phyloP scores from a whole-genome alignment of 2,113 vertebrate species.

The Stegastes partitus region DNA sequence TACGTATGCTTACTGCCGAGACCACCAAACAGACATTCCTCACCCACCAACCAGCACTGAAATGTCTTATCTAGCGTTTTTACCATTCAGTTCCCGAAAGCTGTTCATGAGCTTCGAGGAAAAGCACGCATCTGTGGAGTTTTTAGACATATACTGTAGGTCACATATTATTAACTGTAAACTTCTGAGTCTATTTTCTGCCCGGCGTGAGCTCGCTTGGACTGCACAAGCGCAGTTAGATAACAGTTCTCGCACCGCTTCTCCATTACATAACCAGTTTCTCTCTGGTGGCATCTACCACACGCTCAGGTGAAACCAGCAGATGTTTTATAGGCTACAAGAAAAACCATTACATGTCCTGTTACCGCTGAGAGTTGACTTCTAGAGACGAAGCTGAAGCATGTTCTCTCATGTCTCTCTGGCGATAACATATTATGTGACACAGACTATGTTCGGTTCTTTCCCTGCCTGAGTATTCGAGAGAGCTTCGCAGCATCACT shows the following conservation, averaged over 20 bases:
- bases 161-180: neutral
- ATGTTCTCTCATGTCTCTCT: constrained; percentile 9
- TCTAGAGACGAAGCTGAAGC: neutral
- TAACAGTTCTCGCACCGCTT: constrained; percentile 14
- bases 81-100: constrained; percentile 11
- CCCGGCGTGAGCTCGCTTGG: constrained; percentile 6
- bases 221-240: constrained; percentile 24
- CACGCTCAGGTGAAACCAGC: constrained; percentile 18
- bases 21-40: constrained; percentile 26
- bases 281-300: constrained; percentile 25
- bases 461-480: too few relatives aligned
- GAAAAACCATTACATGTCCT: constrained; percentile 53
- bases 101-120: constrained; percentile 14
- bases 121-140: constrained; percentile 14
- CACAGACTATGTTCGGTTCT: neutral
- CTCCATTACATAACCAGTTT: constrained; percentile 45
- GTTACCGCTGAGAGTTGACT: constrained; percentile 12
- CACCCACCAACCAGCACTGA: constrained; percentile 4
- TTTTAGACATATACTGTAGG: constrained; percentile 1
- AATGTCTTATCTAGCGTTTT: constrained; percentile 6
- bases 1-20: constrained; percentile 19
- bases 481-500: neutral
- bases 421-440: constrained; percentile 7
- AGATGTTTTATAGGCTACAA: constrained; percentile 21
- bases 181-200: constrained; percentile 4